Conservation (phyloP, 2,113 vertebrate species). For the Sceloporus undulatus region DNA sequence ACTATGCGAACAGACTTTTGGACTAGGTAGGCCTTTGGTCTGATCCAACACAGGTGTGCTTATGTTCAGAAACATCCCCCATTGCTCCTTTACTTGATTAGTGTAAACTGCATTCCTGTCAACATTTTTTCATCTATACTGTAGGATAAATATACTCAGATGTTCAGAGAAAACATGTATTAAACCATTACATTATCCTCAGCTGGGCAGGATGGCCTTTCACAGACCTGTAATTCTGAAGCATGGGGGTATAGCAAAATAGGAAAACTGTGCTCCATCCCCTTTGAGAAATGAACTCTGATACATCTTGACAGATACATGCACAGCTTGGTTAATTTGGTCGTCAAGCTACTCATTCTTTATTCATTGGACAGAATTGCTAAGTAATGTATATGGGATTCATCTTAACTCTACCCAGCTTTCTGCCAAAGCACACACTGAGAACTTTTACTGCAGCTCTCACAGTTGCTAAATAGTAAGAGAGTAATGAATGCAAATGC, state of each 20-base stretch:
- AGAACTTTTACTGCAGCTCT: not conserved
- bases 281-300: not conserved
- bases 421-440: not conserved
- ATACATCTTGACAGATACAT: not conserved
- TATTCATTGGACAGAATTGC: not conserved
- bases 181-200: not conserved
- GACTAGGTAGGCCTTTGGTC: too few relatives aligned
- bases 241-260: not conserved
- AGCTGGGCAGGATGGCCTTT: not conserved
- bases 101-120: too few relatives aligned
- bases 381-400: not conserved
- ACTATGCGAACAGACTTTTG: not conserved
- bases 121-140: not conserved
- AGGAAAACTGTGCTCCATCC: not conserved
- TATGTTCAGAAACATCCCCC: not conserved
- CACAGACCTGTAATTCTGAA: not conserved
- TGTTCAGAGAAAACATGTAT: not conserved
- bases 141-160: not conserved
- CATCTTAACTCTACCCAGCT: not conserved
- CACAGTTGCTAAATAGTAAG: not conserved
- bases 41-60: too few relatives aligned
- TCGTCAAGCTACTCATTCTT: not conserved
- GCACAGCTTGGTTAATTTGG: conserved; percentile 6
- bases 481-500: not conserved
- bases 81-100: not conserved